A percentile compares a stretch with the other conserved stretches of the same genome.
Conservation (phyloP, 2,797 vertebrate species). For the Takifugu ocellatus region DNA sequence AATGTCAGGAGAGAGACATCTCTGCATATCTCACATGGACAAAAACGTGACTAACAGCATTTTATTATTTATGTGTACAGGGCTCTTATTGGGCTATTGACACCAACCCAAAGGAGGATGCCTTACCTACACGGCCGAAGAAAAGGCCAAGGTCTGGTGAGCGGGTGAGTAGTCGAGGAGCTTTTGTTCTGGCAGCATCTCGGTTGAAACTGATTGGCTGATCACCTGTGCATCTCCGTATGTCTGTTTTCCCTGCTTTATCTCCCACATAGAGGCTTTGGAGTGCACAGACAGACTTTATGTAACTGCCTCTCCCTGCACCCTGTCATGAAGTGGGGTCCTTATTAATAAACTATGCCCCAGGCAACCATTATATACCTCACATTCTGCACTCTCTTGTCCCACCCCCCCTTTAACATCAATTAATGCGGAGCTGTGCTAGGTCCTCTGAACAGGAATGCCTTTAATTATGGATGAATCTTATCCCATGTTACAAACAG, state of each 20-base stretch:
- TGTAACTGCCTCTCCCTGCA: constrained; percentile 57
- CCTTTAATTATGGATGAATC: constrained; percentile 74
- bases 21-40: constrained; percentile 6
- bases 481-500: constrained; percentile 47
- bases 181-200: background rate
- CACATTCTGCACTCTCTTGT: constrained; percentile 49
- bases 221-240: constrained; percentile 18
- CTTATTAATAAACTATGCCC: constrained; percentile 76
- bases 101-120: constrained; percentile 91
- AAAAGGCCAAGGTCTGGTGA: constrained; percentile 93
- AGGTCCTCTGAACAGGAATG: constrained; percentile 54
- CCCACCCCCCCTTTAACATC: constrained; percentile 48
- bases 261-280: constrained; percentile 15
- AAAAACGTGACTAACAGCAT: constrained; percentile 25
- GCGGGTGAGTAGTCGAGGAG: constrained; percentile 73
- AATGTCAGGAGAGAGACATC: constrained; percentile 5
- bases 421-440: constrained; percentile 69
- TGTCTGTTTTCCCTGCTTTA: constrained; percentile 26
- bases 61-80: constrained; percentile 63
- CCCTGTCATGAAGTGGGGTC: constrained; percentile 61
- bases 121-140: constrained; percentile 88
- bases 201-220: background rate
- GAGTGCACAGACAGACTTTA: constrained; percentile 52
- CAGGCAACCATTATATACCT: constrained; percentile 71
- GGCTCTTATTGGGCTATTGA: constrained; percentile 95